phyloP scores from a whole-genome alignment of 1,140 invertebrate genomes.

The Phenacoccus solenopsis region DNA sequence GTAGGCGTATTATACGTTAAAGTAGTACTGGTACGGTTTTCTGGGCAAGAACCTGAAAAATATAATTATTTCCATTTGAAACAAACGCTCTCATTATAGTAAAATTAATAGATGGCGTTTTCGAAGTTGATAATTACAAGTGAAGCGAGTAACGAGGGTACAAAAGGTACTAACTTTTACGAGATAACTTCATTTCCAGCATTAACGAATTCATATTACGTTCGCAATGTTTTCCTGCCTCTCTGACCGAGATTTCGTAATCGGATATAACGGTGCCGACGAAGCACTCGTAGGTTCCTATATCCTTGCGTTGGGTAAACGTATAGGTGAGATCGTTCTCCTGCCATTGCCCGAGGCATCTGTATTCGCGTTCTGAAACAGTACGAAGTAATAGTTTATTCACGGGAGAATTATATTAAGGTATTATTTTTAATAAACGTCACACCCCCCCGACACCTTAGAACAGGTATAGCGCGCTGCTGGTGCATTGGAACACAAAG shows the following conservation, averaged over 20 bases:
- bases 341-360: slow-evolving; percentile 56
- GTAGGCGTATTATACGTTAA: not conserved
- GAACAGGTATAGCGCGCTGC: not conserved
- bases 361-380: slow-evolving; percentile 48
- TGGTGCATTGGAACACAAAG: not conserved
- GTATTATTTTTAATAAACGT: not conserved
- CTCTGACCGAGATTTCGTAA: slow-evolving; percentile 49
- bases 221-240: slow-evolving; percentile 55
- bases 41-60: not conserved
- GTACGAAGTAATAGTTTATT: slow-evolving; percentile 10
- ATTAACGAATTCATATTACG: slow-evolving; percentile 45
- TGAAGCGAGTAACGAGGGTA: too few species aligned
- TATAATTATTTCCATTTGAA: too few species aligned
- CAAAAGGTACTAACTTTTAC: slow-evolving; percentile 35
- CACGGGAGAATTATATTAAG: not conserved
- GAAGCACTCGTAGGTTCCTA: slow-evolving; percentile 53
- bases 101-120: too few species aligned
- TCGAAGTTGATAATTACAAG: too few species aligned
- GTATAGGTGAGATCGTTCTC: slow-evolving; percentile 53
- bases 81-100: too few species aligned
- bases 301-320: slow-evolving; percentile 52
- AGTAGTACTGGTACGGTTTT: not conserved
- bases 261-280: slow-evolving; percentile 50
- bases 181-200: slow-evolving; percentile 49
- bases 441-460: not conserved